Conservation (phyloP, 2,113 vertebrate species). For the Gallinago media region DNA sequence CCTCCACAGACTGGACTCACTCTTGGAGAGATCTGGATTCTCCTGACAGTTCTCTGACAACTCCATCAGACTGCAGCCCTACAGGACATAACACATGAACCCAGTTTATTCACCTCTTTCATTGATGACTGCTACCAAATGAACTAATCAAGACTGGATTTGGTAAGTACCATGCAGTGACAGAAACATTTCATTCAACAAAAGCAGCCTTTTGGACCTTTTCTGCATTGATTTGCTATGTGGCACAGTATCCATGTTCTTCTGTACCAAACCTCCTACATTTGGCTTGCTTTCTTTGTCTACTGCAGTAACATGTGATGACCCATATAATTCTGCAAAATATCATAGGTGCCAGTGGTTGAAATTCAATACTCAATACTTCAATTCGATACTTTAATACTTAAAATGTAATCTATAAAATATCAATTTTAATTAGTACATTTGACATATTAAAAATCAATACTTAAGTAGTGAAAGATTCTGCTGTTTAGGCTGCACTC, state of each 20-base stretch:
- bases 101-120: not conserved
- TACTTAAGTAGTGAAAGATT: slow-evolving; percentile 23
- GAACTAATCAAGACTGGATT: not conserved
- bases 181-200: not conserved
- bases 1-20: not conserved
- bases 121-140: not conserved
- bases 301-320: not conserved
- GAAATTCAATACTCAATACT: not conserved
- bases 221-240: not conserved
- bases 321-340: not conserved
- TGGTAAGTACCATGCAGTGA: rapidly evolving
- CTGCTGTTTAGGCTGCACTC: slow-evolving; percentile 49
- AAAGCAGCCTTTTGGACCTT: not conserved
- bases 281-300: not conserved
- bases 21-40: not conserved
- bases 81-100: not conserved
- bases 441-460: slow-evolving; percentile 56
- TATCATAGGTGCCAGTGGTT: not conserved
- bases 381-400: not conserved
- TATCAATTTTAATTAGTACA: slow-evolving; percentile 21
- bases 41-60: not conserved
- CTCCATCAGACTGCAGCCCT: not conserved
- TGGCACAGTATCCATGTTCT: not conserved
- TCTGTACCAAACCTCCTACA: not conserved
- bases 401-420: slow-evolving; percentile 19